phyloP scores from a whole-genome alignment of 2,113 vertebrate species.

The Prionailurus viverrinus region DNA sequence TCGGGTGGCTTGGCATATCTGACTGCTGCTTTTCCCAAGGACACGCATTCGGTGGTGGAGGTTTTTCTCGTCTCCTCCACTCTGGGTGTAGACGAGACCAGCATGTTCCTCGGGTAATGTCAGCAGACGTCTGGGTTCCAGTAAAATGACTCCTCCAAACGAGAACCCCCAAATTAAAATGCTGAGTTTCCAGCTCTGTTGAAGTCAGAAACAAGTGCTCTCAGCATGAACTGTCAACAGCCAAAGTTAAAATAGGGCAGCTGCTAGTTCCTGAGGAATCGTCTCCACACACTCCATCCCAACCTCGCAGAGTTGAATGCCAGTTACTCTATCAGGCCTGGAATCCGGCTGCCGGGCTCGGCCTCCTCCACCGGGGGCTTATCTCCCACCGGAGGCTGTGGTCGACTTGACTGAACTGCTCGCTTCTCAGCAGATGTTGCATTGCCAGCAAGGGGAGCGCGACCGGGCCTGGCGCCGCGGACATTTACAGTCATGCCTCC shows the following conservation, averaged over 20 bases:
- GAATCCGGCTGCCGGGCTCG: constrained; percentile 36
- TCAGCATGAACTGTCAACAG: constrained; percentile 45
- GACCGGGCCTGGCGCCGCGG: constrained; percentile 37
- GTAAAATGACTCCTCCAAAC: neutral
- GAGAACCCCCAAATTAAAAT: constrained; percentile 26
- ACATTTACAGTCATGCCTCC: constrained; percentile 50
- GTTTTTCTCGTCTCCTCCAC: neutral
- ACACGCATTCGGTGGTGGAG: neutral
- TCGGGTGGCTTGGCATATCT: neutral
- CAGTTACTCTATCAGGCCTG: neutral
- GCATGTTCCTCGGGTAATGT: neutral
- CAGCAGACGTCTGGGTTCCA: constrained; percentile 22
- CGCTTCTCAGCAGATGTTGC: neutral
- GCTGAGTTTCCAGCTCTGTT: constrained; percentile 10
- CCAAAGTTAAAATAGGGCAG: constrained; percentile 20
- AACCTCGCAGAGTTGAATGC: neutral
- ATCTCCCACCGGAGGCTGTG: constrained; percentile 55
- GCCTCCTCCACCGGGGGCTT: neutral
- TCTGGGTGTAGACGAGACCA: neutral
- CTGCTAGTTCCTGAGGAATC: neutral
- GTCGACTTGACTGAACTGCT: neutral
- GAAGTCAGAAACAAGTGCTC: constrained; percentile 66
- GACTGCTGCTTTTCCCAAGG: neutral
- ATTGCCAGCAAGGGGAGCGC: constrained; percentile 13
- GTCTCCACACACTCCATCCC: neutral